phyloP scores from a whole-genome alignment of 1,140 invertebrate species.

The Gerris buenoi region DNA sequence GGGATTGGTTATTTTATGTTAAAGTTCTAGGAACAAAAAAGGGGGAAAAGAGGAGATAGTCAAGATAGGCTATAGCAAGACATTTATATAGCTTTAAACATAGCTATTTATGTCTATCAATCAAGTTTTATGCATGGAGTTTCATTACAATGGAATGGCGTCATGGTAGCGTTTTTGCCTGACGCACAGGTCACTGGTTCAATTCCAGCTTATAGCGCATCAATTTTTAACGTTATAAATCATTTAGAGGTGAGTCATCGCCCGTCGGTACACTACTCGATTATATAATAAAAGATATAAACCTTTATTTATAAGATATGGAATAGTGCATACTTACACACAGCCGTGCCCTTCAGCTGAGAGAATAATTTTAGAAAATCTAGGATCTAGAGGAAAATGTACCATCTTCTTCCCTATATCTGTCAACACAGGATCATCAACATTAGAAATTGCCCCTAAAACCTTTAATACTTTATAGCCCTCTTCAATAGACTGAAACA shows the following conservation, averaged over 20 bases:
- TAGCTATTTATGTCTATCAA: neutral
- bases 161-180: too few relatives aligned
- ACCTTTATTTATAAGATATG: neutral
- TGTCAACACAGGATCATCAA: conserved; percentile 49
- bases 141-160: too few relatives aligned
- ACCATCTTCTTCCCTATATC: conserved; percentile 70
- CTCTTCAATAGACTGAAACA: conserved; percentile 35
- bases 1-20: too few relatives aligned
- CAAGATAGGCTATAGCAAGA: neutral
- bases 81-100: neutral
- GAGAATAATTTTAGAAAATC: conserved; percentile 69
- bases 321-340: conserved; percentile 34
- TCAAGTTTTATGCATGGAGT: conserved; percentile 39
- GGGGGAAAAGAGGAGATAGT: neutral
- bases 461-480: conserved; percentile 52
- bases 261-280: too few relatives aligned
- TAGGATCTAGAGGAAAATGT: conserved; percentile 81
- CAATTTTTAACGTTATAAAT: too few relatives aligned
- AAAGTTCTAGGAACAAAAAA: too few relatives aligned
- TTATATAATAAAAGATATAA: conserved; percentile 34
- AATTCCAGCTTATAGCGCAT: too few relatives aligned
- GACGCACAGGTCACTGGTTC: too few relatives aligned
- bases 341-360: conserved; percentile 61
- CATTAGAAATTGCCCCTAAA: conserved; percentile 51
- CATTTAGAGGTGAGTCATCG: too few relatives aligned